Evolutionary conservation across 2,888 invertebrate species (phyloP).

Genomic region (Epiblema foenella): DNA sequence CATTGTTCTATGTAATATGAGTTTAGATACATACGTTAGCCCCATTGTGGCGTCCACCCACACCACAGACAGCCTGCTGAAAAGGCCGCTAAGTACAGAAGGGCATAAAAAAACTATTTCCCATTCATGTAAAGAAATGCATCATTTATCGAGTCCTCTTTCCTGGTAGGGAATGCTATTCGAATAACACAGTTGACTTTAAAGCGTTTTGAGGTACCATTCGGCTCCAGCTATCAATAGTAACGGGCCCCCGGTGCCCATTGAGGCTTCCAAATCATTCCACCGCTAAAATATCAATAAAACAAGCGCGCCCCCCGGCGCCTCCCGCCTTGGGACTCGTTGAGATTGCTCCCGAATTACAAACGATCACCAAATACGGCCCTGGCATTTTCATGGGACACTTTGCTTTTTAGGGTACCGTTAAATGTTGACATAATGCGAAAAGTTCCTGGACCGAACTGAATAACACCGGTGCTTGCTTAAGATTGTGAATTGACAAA

Average conservation of each 20-base stretch:
- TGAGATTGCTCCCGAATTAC: slow-evolving; percentile 69
- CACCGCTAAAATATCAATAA: slow-evolving; percentile 83
- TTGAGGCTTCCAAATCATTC: slow-evolving; percentile 80
- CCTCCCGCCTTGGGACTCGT: slow-evolving; percentile 65
- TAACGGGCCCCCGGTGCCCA: slow-evolving; percentile 76
- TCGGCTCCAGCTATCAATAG: slow-evolving; percentile 69
- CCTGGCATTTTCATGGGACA: slow-evolving; percentile 79
- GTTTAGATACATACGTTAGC: too few species aligned
- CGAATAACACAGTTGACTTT: slow-evolving; percentile 14
- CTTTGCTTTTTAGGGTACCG: slow-evolving; percentile 65
- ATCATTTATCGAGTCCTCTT: not conserved
- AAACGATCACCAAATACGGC: slow-evolving; percentile 67
- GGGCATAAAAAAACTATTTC: too few species aligned
- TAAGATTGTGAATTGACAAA: too few species aligned
- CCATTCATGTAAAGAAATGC: not conserved
- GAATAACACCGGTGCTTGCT: not conserved
- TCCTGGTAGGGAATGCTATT: not conserved
- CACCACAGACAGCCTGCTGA: too few species aligned
- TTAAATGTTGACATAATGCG: not conserved
- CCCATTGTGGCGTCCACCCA: too few species aligned
- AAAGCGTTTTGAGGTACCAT: slow-evolving; percentile 17
- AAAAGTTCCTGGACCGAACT: not conserved
- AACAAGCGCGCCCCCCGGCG: slow-evolving; percentile 60
- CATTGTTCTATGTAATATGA: too few species aligned
- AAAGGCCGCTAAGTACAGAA: too few species aligned